phyloP scores from a whole-genome alignment of 2,888 invertebrate genomes.

The Polietes domitor region DNA sequence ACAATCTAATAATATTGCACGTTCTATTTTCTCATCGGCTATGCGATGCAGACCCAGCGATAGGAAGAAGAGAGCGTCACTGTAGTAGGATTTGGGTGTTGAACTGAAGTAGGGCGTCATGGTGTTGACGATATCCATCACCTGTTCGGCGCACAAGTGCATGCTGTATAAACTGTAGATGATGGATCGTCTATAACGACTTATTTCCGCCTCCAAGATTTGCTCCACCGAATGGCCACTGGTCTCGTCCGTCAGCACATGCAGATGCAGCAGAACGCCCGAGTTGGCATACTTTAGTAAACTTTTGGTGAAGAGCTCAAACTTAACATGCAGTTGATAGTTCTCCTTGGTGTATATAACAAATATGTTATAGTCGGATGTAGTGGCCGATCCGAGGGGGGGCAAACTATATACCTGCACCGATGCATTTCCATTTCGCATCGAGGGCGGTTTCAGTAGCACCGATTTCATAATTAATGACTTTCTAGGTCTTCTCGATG shows the following conservation, averaged over 20 bases:
- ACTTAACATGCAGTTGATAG: conserved; percentile 78
- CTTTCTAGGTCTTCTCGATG: conserved; percentile 44
- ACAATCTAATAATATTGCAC: conserved; percentile 88
- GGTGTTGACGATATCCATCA: conserved; percentile 84
- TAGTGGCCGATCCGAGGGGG: conserved; percentile 39
- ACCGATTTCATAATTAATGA: conserved; percentile 58
- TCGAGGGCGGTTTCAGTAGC: conserved; percentile 58
- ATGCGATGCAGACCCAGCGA: conserved; percentile 88
- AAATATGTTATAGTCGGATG: conserved; percentile 78
- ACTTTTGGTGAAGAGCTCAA: conserved; percentile 79
- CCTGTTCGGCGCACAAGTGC: conserved; percentile 83
- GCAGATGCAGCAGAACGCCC: conserved; percentile 82
- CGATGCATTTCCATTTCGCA: conserved; percentile 57
- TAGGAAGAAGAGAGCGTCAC: conserved; percentile 89
- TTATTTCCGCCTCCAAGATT: conserved; percentile 80
- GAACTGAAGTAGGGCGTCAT: conserved; percentile 88
- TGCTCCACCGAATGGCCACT: conserved; percentile 83
- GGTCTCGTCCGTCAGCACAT: conserved; percentile 84
- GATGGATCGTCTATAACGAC: conserved; percentile 80
- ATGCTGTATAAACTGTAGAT: conserved; percentile 84
- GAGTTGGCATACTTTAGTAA: conserved; percentile 75
- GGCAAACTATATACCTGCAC: conserved; percentile 63
- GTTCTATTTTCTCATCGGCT: conserved; percentile 83
- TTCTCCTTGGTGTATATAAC: conserved; percentile 80
- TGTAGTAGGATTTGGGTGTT: conserved; percentile 87